Base-by-base conservation (phyloP, 2,888 invertebrate genomes). In the Erannis defoliaria region DNA sequence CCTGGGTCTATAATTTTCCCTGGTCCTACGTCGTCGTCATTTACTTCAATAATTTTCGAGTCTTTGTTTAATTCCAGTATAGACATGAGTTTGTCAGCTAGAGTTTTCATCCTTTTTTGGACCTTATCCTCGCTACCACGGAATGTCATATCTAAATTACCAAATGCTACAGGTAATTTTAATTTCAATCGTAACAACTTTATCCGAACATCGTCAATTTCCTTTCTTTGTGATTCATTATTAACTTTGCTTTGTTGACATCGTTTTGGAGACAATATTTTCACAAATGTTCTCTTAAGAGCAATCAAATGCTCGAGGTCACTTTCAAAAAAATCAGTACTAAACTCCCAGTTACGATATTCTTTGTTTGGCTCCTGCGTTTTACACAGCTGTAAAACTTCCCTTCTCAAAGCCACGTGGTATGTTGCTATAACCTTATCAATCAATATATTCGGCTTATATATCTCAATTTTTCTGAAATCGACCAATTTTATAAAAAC, bases 391-490 rank as follows among this genome's bases (percentile, higher is more conserved):
- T 70, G 33, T 18, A 82, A 59, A 5, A 82, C 80, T 50, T 76
- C 53, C 53, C 68, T 66, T 9, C 70, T 70, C 40, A 82, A 51
- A n/a, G 76, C 75, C 18, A 77, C 76, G 42, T 81, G 81, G 50
- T 78, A 81, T 26, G 66, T 66, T 66, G 74, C 71, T n/a, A 82
- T 70, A 23, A 81, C 55, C 16, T 78, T 68, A 50, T 74, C 72
- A 31, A 71, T 63, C 72, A 79, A 72, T 56, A 68, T 65, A 42
- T 72, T 70, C 5, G 66, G 64, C 55, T 68, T 69, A 14, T 65
- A 65, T 46, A 69, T 73, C 16, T 66, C 65, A 10, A 14, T 1
- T 26, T 75, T 62, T 29, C 26, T 26, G 1, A 26, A 4, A 23
- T 23, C 23, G 3, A 81, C 67, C n/a, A 66, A 71, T 16, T 67